Percentiles rank a stretch among this genome's conserved stretches.
Conservation (phyloP, 1,140 invertebrate species). For the Drosophila nikananu region DNA sequence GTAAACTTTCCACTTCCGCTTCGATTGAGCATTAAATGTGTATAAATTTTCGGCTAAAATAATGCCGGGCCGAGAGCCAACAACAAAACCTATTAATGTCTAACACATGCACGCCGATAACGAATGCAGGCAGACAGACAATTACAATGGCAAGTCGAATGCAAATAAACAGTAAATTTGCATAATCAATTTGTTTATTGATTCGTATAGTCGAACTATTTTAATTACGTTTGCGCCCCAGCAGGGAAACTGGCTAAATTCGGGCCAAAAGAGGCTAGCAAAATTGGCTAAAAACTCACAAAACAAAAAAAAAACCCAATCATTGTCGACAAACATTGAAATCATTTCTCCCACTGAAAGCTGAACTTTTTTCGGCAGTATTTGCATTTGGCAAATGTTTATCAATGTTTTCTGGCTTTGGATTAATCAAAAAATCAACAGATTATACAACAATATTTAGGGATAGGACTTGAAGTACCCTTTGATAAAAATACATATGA, state of each 20-base stretch:
- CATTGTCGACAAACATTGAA: slow-evolving; percentile 17
- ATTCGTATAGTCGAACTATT: slow-evolving; percentile 77
- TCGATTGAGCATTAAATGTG: slow-evolving; percentile 76
- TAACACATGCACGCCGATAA: slow-evolving; percentile 52
- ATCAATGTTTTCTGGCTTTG: slow-evolving; percentile 42
- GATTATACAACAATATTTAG: background rate
- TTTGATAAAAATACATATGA: background rate
- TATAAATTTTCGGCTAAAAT: slow-evolving; percentile 75
- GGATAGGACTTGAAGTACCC: background rate
- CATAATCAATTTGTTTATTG: slow-evolving; percentile 83
- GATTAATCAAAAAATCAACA: slow-evolving; percentile 55
- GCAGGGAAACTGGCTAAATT: background rate
- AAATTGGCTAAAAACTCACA: slow-evolving; percentile 14
- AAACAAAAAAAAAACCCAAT: slow-evolving; percentile 19
- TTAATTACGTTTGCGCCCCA: slow-evolving; percentile 70
- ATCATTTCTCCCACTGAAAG: slow-evolving; percentile 40
- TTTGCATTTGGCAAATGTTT: slow-evolving; percentile 58
- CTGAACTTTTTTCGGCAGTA: slow-evolving; percentile 21
- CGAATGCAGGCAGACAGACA: slow-evolving; percentile 23
- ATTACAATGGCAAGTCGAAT: slow-evolving; percentile 51
- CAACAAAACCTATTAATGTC: slow-evolving; percentile 79
- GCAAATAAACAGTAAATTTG: slow-evolving; percentile 81
- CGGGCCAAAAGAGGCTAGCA: background rate
- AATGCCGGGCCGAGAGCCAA: slow-evolving; percentile 46
- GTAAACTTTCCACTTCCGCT: slow-evolving; percentile 71